A percentile compares a stretch with the other conserved stretches of the same genome.
Evolutionary conservation across 2,888 invertebrate species (phyloP).

Genomic region (Cyclophora punctaria): DNA sequence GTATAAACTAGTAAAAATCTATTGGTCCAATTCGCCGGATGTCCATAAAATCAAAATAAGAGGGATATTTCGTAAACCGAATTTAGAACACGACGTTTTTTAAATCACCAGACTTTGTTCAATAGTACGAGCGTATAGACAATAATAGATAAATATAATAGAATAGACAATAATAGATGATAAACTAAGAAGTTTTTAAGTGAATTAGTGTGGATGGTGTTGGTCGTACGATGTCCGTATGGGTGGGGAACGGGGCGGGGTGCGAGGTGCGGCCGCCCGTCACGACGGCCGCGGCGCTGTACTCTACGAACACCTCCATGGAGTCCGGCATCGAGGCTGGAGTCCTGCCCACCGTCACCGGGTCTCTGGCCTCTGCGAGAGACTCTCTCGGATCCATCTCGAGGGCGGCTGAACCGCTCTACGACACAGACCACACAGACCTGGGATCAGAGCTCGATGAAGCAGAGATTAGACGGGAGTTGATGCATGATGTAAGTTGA

Average conservation of each 20-base stretch:
- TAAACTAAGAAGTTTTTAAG: background rate
- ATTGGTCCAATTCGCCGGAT: too few species aligned
- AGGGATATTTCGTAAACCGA: too few species aligned
- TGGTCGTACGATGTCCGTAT: slow-evolving; percentile 61
- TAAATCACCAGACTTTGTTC: too few species aligned
- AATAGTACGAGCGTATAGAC: too few species aligned
- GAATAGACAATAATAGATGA: too few species aligned
- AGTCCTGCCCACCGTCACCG: slow-evolving; percentile 83
- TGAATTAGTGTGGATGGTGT: slow-evolving; percentile 60
- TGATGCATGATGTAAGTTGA: slow-evolving; percentile 85
- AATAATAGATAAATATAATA: too few species aligned
- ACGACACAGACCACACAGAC: slow-evolving; percentile 88
- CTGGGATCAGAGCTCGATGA: slow-evolving; percentile 87
- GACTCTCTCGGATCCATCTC: slow-evolving; percentile 76
- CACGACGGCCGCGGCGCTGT: slow-evolving; percentile 52
- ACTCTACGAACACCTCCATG: slow-evolving; percentile 71
- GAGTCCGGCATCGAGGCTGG: slow-evolving; percentile 81
- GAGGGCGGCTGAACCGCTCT: slow-evolving; percentile 77
- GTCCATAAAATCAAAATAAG: too few species aligned
- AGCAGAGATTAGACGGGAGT: slow-evolving; percentile 82
- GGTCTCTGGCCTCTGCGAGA: slow-evolving; percentile 75
- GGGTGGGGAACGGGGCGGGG: slow-evolving; percentile 66
- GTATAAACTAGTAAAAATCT: too few species aligned
- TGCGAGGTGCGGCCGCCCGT: slow-evolving; percentile 41
- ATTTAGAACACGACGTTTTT: too few species aligned